These are phyloP conservation scores for Linnaemya tessellans DNA, from an alignment of 2,888 invertebrate genomes.

Conservation along the genomic window DNA sequence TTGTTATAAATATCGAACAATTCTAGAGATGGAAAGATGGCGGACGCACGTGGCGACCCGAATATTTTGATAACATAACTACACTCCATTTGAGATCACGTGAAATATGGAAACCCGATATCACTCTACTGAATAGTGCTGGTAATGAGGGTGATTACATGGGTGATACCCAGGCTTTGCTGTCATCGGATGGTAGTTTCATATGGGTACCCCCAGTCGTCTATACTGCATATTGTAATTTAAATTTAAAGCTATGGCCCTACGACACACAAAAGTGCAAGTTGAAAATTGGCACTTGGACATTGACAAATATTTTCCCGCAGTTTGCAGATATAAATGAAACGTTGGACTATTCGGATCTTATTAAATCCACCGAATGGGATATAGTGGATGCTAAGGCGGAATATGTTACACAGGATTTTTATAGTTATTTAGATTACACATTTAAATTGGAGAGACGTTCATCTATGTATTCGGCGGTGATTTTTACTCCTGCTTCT, in stretches of 20 bases:
- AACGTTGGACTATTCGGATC: conserved; percentile 77
- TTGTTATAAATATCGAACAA: background rate
- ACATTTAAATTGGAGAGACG: conserved; percentile 83
- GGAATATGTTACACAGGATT: conserved; percentile 77
- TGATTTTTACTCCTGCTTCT: conserved; percentile 86
- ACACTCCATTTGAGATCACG: conserved; percentile 86
- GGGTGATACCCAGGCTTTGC: conserved; percentile 72
- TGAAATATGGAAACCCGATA: conserved; percentile 91
- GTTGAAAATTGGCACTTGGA: conserved; percentile 90
- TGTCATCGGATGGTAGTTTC: conserved; percentile 85
- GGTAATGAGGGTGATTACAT: conserved; percentile 85
- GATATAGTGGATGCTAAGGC: conserved; percentile 78
- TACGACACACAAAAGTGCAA: conserved; percentile 88
- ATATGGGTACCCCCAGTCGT: conserved; percentile 88
- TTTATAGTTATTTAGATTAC: conserved; percentile 78
- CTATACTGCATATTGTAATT: conserved; percentile 86
- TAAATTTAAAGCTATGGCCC: conserved; percentile 90
- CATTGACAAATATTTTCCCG: conserved; percentile 85
- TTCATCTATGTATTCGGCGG: conserved; percentile 86
- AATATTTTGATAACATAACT: conserved; percentile 87
- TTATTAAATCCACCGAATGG: conserved; percentile 82
- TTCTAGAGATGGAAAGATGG: conserved; percentile 89
- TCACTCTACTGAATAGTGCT: conserved; percentile 88
- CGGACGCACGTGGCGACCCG: conserved; percentile 89
- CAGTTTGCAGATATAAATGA: conserved; percentile 81